A percentile compares a stretch with the other conserved stretches of the same genome.
These are phyloP conservation scores for Oreochromis niloticus DNA, from an alignment of 2,113 vertebrate genomes.

Conservation along the genomic window DNA sequence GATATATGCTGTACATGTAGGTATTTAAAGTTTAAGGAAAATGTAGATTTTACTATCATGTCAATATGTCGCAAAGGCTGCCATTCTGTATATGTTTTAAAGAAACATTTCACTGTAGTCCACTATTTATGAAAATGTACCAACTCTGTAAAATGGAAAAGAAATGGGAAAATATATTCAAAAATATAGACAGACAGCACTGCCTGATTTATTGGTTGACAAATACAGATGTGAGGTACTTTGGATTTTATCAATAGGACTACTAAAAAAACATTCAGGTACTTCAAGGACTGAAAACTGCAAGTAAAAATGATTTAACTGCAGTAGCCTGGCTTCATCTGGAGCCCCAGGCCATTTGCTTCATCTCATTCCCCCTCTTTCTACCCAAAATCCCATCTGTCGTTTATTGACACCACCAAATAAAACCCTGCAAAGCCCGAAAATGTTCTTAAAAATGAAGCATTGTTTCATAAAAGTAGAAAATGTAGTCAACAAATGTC, in stretches of 20 bases:
- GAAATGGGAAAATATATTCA: constrained; percentile 13
- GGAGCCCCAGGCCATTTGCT: neutral
- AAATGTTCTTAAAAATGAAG: neutral
- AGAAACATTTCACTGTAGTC: constrained; percentile 21
- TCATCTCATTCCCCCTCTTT: neutral
- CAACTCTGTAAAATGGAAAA: constrained; percentile 22
- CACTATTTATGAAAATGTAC: constrained; percentile 21
- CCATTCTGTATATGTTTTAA: constrained; percentile 35
- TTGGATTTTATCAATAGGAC: neutral
- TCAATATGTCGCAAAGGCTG: constrained; percentile 13
- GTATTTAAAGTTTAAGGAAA: constrained; percentile 22
- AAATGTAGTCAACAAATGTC: neutral
- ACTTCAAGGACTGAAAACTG: neutral
- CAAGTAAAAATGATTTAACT: neutral
- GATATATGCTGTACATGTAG: constrained; percentile 39
- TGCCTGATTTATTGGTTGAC: neutral
- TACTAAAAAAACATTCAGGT: neutral
- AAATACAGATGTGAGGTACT: neutral
- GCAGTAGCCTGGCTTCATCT: neutral
- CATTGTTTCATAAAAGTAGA: neutral
- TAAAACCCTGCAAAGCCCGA: neutral
- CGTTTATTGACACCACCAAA: neutral
- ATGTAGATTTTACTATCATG: constrained; percentile 12
- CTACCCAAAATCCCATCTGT: neutral
- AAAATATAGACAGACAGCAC: neutral